Base-by-base conservation (phyloP, 2,797 vertebrate genomes). In the Enteromius trimaculatus region DNA sequence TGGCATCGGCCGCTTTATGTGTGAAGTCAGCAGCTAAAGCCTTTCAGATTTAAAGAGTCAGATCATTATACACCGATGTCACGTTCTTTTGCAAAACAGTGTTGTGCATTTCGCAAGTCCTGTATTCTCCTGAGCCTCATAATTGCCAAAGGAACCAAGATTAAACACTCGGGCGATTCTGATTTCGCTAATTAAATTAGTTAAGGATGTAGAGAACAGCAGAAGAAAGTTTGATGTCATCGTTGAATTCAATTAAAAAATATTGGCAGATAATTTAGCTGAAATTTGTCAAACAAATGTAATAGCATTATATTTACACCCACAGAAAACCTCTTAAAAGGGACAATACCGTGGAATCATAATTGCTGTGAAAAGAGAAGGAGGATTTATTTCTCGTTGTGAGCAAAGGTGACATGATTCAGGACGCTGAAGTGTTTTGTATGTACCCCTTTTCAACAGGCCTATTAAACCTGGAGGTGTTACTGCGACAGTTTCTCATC, bases 401-500 rank as follows among this genome's bases (percentile, higher is more conserved):
- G 37, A 66, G 60, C 39, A 23, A 83, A 80, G 76, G 79, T 77
- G 71, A 66, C 49, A 60, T 51, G 58, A 83, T 58, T 23, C 68
- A 78, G 69, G 62, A 77, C 0, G 9, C 49, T 82, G 62, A 81
- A 51, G 62, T 72, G 10, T 68, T 68, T 66, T 82, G 66, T 85
- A 51, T 84, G 80, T 79, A 62, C 78, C 69, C 39, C 75, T 86
- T 42, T 79, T 82, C 82, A 82, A 85, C 91, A 99, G 98, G 98
- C 95, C 96, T 99, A 93, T 92, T 99, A 89, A 99, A 98, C 94
- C 94, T 99, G 82, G 98, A 99, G 95, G 96, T 96, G 93, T 93
- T 99, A 91, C 95, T 99, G 76, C 94, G 97, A 76, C 97, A 98
- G 91, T 99, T 99, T 94, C 98, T 99, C 77, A 99, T 99, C 91